Evolutionary conservation across 1,140 invertebrate species (phyloP).

Genomic region (Platorchestia sp.): DNA sequence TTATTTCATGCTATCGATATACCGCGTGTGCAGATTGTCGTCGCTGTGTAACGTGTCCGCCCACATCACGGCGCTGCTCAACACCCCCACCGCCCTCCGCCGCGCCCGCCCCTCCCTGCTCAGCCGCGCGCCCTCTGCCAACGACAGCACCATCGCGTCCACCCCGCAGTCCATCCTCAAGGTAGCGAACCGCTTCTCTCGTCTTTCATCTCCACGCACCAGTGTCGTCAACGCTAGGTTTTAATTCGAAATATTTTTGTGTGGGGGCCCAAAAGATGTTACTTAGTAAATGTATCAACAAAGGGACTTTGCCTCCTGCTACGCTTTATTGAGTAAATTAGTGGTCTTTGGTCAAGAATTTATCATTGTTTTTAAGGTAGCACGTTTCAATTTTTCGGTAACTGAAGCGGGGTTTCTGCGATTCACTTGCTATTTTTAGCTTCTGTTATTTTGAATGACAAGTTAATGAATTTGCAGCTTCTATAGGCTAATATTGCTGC

Average conservation of each 20-base stretch:
- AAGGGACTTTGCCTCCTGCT: not conserved
- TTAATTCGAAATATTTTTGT: not conserved
- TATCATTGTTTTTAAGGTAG: no score
- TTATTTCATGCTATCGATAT: not conserved
- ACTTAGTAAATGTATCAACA: not conserved
- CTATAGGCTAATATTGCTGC: not conserved
- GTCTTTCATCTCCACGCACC: not conserved
- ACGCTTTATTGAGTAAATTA: not conserved
- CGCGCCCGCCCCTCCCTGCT: not conserved
- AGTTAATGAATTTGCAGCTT: not conserved
- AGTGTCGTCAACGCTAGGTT: not conserved
- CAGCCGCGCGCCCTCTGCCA: not conserved
- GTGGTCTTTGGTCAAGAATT: not conserved
- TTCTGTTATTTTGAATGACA: not conserved
- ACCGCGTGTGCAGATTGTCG: not conserved
- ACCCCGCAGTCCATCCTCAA: slow-evolving; percentile 44
- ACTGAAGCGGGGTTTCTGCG: no score
- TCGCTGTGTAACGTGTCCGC: not conserved
- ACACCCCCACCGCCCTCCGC: not conserved
- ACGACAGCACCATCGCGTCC: not conserved
- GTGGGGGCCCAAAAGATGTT: not conserved
- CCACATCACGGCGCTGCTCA: slow-evolving; percentile 27
- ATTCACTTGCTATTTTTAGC: not conserved
- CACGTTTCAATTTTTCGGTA: no score
- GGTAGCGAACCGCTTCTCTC: not conserved